Evolutionary conservation across 2,888 invertebrate genomes (phyloP).

Genomic region (Eutolmus rufibarbis): DNA sequence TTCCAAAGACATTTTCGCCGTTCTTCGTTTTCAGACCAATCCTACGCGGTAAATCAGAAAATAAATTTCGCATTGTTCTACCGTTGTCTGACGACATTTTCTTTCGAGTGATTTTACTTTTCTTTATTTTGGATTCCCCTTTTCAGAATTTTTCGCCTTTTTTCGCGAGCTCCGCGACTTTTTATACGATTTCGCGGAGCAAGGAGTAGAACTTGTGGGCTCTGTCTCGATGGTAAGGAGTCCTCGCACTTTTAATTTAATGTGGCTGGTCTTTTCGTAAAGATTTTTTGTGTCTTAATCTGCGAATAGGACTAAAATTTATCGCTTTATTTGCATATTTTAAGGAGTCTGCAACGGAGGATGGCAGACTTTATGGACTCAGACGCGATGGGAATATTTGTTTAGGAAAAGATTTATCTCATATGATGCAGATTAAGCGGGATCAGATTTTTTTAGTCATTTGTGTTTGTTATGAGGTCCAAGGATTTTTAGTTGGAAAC

Average conservation of each 20-base stretch:
- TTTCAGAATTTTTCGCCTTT: neutral
- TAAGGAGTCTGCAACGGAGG: constrained; percentile 53
- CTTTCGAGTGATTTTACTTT: neutral
- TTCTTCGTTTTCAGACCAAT: constrained; percentile 47
- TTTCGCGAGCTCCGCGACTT: neutral
- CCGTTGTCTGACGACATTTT: constrained; percentile 38
- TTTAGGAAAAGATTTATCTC: constrained; percentile 28
- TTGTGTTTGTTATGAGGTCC: neutral
- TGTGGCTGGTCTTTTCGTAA: constrained; percentile 37
- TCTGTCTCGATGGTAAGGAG: constrained; percentile 13
- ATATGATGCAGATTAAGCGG: neutral
- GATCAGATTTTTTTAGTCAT: neutral
- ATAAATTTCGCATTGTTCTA: constrained; percentile 51
- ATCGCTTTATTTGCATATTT: constrained; percentile 64
- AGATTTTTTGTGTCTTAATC: constrained; percentile 47
- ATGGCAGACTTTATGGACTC: constrained; percentile 40
- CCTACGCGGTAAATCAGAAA: constrained; percentile 50
- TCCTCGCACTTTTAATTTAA: constrained; percentile 41
- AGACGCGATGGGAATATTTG: constrained; percentile 15
- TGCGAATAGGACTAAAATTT: constrained; percentile 54
- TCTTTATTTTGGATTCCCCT: neutral
- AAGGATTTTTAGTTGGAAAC: neutral
- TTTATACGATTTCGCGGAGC: neutral
- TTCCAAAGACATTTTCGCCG: neutral
- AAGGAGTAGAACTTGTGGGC: neutral